Percentiles rank a stretch among this genome's conserved stretches.
Conservation (phyloP, 2,888 invertebrate genomes). For the Listrodromus nycthemerus region DNA sequence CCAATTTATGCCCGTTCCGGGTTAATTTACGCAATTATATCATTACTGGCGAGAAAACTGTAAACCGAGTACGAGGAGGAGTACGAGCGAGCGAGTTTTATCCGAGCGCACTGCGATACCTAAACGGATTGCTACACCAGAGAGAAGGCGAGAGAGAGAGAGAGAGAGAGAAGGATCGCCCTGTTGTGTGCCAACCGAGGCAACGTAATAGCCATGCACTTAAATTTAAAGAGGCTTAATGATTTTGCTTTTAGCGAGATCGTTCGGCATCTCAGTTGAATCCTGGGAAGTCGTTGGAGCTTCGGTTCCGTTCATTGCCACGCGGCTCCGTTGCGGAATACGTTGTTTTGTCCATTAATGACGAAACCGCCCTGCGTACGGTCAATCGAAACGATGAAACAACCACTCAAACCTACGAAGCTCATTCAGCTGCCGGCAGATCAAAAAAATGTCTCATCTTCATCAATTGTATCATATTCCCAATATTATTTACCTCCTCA, state of each 20-base stretch:
- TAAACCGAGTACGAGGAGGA: slow-evolving; percentile 59
- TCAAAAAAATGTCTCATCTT: too few relatives aligned
- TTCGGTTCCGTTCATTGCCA: background rate
- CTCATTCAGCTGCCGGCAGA: background rate
- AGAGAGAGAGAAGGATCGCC: slow-evolving; percentile 10
- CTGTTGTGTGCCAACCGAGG: slow-evolving; percentile 30
- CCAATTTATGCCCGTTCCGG: slow-evolving; percentile 80
- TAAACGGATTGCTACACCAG: slow-evolving; percentile 31
- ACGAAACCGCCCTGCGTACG: background rate
- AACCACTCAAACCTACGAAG: background rate
- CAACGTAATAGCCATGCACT: slow-evolving; percentile 50
- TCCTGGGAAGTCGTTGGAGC: slow-evolving; percentile 14
- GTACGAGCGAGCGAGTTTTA: slow-evolving; percentile 26
- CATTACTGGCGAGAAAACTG: slow-evolving; percentile 77
- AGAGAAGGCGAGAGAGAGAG: slow-evolving; percentile 36
- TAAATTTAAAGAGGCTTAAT: slow-evolving; percentile 57
- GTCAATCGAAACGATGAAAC: background rate
- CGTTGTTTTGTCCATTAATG: background rate
- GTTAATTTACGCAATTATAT: slow-evolving; percentile 83
- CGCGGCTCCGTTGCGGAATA: background rate
- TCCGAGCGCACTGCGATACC: slow-evolving; percentile 2
- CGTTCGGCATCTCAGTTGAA: background rate
- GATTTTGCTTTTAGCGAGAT: slow-evolving; percentile 34
- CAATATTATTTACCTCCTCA: too few relatives aligned
- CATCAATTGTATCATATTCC: too few relatives aligned